Evolutionary conservation across 2,888 invertebrate genomes (phyloP), one percentile per base, ranked within the genome.

Genomic region (Cremastobaeus sp.): DNA sequence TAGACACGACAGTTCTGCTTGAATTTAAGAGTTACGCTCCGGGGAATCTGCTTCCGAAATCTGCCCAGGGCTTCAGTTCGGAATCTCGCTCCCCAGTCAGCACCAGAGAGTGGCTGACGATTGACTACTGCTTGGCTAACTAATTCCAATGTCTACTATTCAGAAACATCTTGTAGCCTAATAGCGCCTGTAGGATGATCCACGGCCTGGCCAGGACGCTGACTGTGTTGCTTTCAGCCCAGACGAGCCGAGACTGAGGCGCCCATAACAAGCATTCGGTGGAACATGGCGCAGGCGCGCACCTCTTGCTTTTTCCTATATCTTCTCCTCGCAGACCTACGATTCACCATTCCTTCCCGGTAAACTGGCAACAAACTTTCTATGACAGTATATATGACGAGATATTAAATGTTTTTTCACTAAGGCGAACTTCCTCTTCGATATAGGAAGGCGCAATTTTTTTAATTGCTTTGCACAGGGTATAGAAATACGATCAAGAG

Each of bases 241-340:
- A 85, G 86, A 83, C 85, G 81, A 86, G 83, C 84, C 84, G 84
- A 84, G 83, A 86, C 86, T 86, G 84, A 77, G 80, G 78, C 81
- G 74, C 79, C 83, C 80, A 79, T 81, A 83, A 83, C 82, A 84
- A 84, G 82, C 80, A 76, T 77, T 66, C 48, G 66, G 65, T 62
- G 65, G 76, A 79, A 75, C 75, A 39, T 64, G 71, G 79, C 76
- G 77, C 68, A 74, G 59, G 81, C 82, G 80, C 79, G 76, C 78
- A 79, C 81, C 47, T 65, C 14, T 50, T 30, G 57, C 52, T 6
- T 64, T 55, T 55, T 48, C 59, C 70, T 70, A 76, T 55, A 48
- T 64, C 62, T 65, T 74, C 70, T 62, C 72, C 68, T 50, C 76
- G 25, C 73, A 66, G 52, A 70, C 55, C 52, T 34, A 25, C 52